Evolutionary conservation across 2,113 vertebrate species (phyloP), one percentile per base, ranked within the genome.

Genomic region (Etheostoma spectabile): DNA sequence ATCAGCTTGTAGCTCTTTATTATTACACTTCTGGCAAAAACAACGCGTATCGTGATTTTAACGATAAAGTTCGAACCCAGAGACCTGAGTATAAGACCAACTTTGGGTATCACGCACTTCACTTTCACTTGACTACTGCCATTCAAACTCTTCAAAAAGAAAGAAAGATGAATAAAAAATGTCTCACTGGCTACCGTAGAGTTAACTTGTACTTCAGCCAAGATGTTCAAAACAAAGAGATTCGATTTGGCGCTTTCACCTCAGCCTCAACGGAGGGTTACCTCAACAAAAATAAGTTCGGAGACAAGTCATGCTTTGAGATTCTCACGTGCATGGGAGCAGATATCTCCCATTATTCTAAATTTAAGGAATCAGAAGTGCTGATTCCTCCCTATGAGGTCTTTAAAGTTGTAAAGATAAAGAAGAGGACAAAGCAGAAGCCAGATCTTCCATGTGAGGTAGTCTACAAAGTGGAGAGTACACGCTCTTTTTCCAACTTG

Each of bases 281-380:
- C 24, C 1, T 0, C 24, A 15, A 46, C 0, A 1, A 0, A 0
- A 0, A n/a, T 0, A 21, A 0, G 19, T 66, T 52, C 8, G 65
- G 66, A n/a, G 2, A 15, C 11, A n/a, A n/a, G 49, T 21, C 66
- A 21, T 68, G 66, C n/a, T 68, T 68, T 38, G 2, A 53, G 12
- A 38, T 68, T 4, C 0, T 4, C 6, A 68, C 66, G 13, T 53
- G 27, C 30, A 15, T 10, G 18, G 66, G 66, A 53, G 66, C 0
- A n/a, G 3, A 52, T 0, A 0, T 68, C 48, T n/a, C 38, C 10
- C 6, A 0, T 2, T 5, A 52, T 19, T n/a, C 66, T 8, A 33
- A 14, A 35, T 33, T 14, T 21, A 2, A 0, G 12, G 65, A 68
- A 35, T 3, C 0, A 2, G 66, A 68, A 33, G 49, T 52, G 49